Base-by-base conservation (phyloP, 92 coral and sea anemone genomes). In the Zoanthus sansibaricus region DNA sequence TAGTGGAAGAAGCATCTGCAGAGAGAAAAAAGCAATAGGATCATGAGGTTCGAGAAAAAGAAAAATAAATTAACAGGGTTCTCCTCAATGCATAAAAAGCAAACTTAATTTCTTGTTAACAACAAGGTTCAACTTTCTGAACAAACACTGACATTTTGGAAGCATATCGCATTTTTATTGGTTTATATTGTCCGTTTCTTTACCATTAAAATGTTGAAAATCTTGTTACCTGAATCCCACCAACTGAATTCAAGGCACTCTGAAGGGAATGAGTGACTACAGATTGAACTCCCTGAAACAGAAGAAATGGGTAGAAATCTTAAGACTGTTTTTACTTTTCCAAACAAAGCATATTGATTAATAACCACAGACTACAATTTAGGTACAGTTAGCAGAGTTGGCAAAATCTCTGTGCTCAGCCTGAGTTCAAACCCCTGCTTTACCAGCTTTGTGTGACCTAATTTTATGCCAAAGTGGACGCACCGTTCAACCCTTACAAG, bases 211-310 rank as follows among this genome's bases (percentile, higher is more conserved):
- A 49, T 49, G 8, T 45, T 37, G 62, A 62, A 20, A 5, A 11
- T 6, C 21, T 18, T 17, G 7, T 49, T 46, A 97, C 99, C 95
- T 97, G 99, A 54, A 97, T 96, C 37, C 99, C 99, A 16, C 99
- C 99, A 14, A 97, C 90, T 5, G 99, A 97, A 83, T 97, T 97
- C 20, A 97, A 89, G 11, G 93, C 95, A 82, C 98, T 89, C 88
- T 97, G 98, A 77, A 97, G 96, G 3, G 99, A 97, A 79, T 89
- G 98, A 9, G 99, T 97, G 47, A 95, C 96, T 15, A 97, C 95
- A 25, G 99, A 95, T 79, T 97, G 99, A 17, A 97, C 99, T 9
- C 99, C 99, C 99, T 97, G 89, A 68, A 91, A 92, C n/a, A 21
- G 2, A 51, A 87, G 16, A 79, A 17, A 1, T 0, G 59, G 62